Evolutionary conservation across 2,797 vertebrate genomes (phyloP).

Genomic region (Clarias laeviceps): DNA sequence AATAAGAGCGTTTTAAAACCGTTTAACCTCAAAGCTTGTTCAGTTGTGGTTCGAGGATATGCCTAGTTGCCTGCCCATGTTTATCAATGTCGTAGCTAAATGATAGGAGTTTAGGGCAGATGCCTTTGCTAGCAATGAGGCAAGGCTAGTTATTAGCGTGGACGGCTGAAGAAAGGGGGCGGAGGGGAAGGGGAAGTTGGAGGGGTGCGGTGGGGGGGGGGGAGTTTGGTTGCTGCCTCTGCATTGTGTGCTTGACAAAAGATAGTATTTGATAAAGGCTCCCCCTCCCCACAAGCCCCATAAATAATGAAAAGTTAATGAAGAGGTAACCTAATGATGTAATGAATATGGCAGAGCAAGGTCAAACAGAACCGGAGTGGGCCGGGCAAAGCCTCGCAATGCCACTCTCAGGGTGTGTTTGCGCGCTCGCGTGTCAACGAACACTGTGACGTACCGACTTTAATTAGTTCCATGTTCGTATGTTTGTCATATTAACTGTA

Average conservation of each 20-base stretch:
- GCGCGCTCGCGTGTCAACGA: conserved; percentile 54
- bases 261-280: conserved; percentile 68
- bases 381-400: conserved; percentile 49
- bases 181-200: not conserved
- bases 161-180: not conserved
- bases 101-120: conserved; percentile 54
- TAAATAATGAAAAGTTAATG: conserved; percentile 88
- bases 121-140: conserved; percentile 52
- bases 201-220: not conserved
- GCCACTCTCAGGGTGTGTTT: conserved; percentile 35
- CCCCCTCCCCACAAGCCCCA: conserved; percentile 66
- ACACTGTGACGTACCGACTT: conserved; percentile 60
- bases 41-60: conserved; percentile 40
- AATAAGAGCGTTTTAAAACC: conserved; percentile 2
- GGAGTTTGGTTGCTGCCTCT: conserved; percentile 30
- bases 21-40: conserved; percentile 34
- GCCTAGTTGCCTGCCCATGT: conserved; percentile 20
- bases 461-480: conserved; percentile 58
- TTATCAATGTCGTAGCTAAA: conserved; percentile 35
- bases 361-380: conserved; percentile 68
- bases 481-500: conserved; percentile 34
- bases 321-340: conserved; percentile 87
- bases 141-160: conserved; percentile 51
- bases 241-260: conserved; percentile 64
- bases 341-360: conserved; percentile 84